These are phyloP conservation scores for Anhinga anhinga DNA, from an alignment of 2,113 vertebrate genomes.

Conservation along the genomic window DNA sequence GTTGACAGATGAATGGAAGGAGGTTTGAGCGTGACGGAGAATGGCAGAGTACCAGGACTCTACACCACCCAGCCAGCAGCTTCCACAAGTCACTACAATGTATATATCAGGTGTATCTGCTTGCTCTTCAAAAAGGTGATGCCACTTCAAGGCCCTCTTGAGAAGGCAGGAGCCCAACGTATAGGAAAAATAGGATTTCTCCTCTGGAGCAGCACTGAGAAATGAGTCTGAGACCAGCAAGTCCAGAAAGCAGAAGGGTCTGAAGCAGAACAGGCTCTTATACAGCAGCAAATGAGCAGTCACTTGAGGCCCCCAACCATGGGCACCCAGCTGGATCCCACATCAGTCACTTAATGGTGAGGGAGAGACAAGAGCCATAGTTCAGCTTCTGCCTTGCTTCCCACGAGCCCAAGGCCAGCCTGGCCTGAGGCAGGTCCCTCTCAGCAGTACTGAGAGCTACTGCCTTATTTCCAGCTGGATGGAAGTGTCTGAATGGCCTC, in stretches of 20 bases:
- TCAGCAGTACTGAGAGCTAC: neutral
- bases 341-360: neutral
- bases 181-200: neutral
- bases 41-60: neutral
- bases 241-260: neutral
- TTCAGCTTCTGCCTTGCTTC: neutral
- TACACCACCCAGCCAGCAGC: neutral
- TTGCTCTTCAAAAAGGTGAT: neutral
- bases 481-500: neutral
- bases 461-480: neutral
- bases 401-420: neutral
- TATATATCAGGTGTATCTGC: neutral
- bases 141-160: neutral
- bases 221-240: neutral
- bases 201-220: neutral
- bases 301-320: neutral
- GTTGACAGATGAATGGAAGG: slow-evolving; percentile 32
- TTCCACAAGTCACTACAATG: neutral
- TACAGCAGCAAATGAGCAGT: neutral
- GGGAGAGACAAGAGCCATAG: neutral
- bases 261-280: neutral
- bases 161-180: neutral
- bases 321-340: neutral
- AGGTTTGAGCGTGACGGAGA: neutral
- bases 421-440: neutral